These are phyloP conservation scores for Caretta caretta DNA, from an alignment of 2,113 vertebrate genomes.

Conservation along the genomic window DNA sequence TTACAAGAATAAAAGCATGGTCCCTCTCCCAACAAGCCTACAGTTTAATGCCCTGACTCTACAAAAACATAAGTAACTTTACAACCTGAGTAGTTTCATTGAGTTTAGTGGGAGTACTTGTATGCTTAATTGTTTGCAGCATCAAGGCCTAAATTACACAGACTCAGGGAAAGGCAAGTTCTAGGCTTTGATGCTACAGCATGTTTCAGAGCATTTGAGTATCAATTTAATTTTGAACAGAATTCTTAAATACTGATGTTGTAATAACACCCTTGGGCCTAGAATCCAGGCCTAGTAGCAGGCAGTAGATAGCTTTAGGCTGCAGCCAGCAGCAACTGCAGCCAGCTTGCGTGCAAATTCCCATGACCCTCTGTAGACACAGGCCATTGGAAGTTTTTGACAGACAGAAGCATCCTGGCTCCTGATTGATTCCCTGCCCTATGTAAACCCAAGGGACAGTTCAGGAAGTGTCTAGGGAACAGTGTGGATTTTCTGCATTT, in stretches of 20 bases:
- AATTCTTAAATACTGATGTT: not conserved
- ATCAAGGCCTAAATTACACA: not conserved
- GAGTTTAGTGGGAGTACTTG: not conserved
- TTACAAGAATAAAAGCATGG: not conserved
- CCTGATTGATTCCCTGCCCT: not conserved
- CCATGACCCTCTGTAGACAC: not conserved
- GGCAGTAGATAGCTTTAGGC: not conserved
- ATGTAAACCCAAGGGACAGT: not conserved
- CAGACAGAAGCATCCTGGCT: not conserved
- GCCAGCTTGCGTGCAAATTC: not conserved
- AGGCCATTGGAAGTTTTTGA: not conserved
- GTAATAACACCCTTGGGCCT: not conserved
- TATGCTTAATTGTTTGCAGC: not conserved
- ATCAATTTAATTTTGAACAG: not conserved
- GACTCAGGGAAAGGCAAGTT: fast-evolving
- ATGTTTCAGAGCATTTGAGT: not conserved
- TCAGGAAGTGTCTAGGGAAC: not conserved
- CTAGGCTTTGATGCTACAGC: not conserved
- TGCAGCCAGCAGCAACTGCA: not conserved
- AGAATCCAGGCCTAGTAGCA: not conserved
- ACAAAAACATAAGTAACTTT: not conserved
- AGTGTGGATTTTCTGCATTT: not conserved
- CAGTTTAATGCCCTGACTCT: not conserved
- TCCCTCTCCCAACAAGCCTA: not conserved
- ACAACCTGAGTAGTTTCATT: not conserved